These are phyloP conservation scores for Darevskia nairensis DNA, from an alignment of 2,797 vertebrate genomes.

Conservation along the genomic window DNA sequence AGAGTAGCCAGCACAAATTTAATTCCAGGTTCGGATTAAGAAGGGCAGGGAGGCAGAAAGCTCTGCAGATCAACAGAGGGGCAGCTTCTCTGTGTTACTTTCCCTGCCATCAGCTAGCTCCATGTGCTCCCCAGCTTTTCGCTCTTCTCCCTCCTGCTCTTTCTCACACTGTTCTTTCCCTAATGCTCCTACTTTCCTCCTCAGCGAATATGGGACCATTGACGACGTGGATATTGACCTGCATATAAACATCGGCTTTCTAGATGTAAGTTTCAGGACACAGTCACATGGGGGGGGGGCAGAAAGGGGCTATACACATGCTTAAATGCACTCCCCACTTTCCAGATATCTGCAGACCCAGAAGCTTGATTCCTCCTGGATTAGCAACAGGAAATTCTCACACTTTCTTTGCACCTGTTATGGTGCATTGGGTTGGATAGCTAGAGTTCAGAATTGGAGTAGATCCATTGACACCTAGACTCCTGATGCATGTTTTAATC, in stretches of 20 bases:
- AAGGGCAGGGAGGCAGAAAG: neutral
- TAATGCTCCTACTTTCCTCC: neutral
- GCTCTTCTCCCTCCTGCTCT: neutral
- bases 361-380: neutral
- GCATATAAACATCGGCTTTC: constrained; percentile 96
- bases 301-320: too few relatives aligned
- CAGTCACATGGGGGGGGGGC: too few relatives aligned
- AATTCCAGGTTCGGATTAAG: neutral
- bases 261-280: constrained; percentile 88
- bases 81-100: too few relatives aligned
- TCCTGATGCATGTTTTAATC: too few relatives aligned
- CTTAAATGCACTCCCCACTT: too few relatives aligned
- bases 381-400: neutral
- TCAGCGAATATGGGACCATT: constrained; percentile 96
- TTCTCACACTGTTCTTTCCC: neutral
- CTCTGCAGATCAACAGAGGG: neutral
- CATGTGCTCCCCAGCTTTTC: fast-evolving
- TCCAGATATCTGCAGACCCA: neutral
- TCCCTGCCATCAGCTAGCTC: neutral
- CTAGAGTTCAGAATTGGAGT: too few relatives aligned
- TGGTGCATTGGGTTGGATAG: too few relatives aligned
- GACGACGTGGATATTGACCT: constrained; percentile 98
- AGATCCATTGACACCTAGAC: too few relatives aligned
- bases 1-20: neutral
- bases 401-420: neutral